Evolutionary conservation across 2,113 vertebrate species (phyloP).

Genomic region (Poicephalus meyeri): DNA sequence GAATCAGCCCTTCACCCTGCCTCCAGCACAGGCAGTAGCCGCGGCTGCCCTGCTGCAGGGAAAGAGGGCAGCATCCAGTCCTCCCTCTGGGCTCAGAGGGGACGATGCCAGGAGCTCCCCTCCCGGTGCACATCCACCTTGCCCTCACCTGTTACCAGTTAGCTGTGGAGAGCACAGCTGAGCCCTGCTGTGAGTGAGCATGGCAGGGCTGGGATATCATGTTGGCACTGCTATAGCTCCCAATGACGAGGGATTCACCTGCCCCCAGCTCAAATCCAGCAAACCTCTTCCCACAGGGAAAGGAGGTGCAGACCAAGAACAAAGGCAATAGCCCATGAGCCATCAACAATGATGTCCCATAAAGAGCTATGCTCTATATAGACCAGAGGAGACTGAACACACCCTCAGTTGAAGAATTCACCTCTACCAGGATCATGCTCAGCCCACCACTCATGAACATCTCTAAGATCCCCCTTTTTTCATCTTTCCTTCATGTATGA

Average conservation of each 20-base stretch:
- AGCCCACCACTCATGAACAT: not conserved
- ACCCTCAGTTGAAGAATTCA: not conserved
- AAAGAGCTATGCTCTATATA: rapidly evolving
- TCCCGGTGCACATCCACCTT: rapidly evolving
- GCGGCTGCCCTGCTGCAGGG: rapidly evolving
- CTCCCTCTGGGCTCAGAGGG: not conserved
- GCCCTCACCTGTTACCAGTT: not conserved
- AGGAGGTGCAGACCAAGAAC: rapidly evolving
- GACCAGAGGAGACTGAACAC: not conserved
- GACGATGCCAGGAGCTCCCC: not conserved
- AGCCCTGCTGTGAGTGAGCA: rapidly evolving
- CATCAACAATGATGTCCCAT: not conserved
- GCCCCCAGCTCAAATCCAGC: rapidly evolving
- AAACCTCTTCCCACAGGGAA: not conserved
- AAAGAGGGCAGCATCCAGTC: not conserved
- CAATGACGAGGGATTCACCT: not conserved
- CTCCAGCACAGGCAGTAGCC: not conserved
- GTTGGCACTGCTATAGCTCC: not conserved
- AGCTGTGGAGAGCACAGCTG: rapidly evolving
- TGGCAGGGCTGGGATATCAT: not conserved
- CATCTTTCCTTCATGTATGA: not conserved
- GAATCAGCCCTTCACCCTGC: not conserved
- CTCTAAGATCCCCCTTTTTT: not conserved
- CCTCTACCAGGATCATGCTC: not conserved
- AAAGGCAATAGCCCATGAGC: not conserved